A percentile compares a stretch with the other conserved stretches of the same genome.
phyloP scores from a whole-genome alignment of 2,888 invertebrate genomes.

The Drosophila seclusa region DNA sequence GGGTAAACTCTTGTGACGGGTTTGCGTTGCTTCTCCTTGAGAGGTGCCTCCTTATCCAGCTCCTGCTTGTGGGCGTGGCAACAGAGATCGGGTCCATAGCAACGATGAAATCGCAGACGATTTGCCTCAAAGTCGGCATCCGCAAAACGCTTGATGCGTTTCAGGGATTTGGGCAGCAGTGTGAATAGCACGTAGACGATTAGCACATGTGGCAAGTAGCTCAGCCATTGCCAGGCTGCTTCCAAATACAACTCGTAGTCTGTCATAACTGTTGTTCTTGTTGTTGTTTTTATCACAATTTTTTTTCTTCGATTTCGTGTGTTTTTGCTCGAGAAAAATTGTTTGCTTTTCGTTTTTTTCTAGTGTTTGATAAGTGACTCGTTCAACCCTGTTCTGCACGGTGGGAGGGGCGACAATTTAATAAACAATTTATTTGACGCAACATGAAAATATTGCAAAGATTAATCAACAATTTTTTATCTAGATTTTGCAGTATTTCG shows the following conservation, averaged over 20 bases:
- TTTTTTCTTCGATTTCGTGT: slow-evolving; percentile 44
- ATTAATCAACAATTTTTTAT: background rate
- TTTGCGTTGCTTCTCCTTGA: slow-evolving; percentile 80
- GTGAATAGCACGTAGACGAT: slow-evolving; percentile 81
- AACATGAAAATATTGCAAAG: slow-evolving; percentile 28
- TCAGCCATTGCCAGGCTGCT: slow-evolving; percentile 71
- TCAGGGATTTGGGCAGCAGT: slow-evolving; percentile 80
- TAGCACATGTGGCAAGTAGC: slow-evolving; percentile 74
- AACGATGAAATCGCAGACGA: slow-evolving; percentile 80
- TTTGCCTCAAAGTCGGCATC: slow-evolving; percentile 78
- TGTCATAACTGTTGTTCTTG: slow-evolving; percentile 15
- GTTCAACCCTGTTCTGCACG: slow-evolving; percentile 31
- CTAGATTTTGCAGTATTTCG: slow-evolving; percentile 37
- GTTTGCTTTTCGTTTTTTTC: slow-evolving; percentile 25
- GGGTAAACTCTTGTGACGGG: slow-evolving; percentile 82
- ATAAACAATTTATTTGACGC: background rate
- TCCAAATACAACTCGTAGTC: slow-evolving; percentile 63
- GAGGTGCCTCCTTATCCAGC: slow-evolving; percentile 53
- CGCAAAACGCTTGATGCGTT: slow-evolving; percentile 76
- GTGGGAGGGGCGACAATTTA: slow-evolving; percentile 1
- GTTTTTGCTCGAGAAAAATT: slow-evolving; percentile 32
- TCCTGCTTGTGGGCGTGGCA: slow-evolving; percentile 70
- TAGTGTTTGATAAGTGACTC: slow-evolving; percentile 58
- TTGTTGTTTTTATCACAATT: slow-evolving; percentile 40
- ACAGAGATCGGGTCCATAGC: slow-evolving; percentile 83